Conservation (phyloP, 2,797 vertebrate species). For the Mormyrus proboscirostris region DNA sequence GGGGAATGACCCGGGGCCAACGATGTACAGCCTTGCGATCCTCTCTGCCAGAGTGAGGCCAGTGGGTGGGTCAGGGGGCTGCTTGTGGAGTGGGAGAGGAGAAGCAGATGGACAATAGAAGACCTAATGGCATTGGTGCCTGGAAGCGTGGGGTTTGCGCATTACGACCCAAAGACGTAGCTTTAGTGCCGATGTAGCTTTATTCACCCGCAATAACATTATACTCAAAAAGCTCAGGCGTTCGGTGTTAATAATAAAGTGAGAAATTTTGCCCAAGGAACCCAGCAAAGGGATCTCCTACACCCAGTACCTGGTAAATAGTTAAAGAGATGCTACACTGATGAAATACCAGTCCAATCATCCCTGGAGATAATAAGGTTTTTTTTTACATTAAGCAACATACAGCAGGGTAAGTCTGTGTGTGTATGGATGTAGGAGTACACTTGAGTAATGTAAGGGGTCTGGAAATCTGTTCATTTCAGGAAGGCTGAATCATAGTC, state of each 20-base stretch:
- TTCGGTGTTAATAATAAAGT: background rate
- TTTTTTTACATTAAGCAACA: background rate
- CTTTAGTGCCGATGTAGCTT: background rate
- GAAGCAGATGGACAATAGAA: background rate
- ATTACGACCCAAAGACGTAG: background rate
- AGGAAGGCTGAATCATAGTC: background rate
- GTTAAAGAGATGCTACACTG: background rate
- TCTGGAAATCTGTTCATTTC: background rate
- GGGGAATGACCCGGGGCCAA: constrained; percentile 35
- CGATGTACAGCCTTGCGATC: background rate
- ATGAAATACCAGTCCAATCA: background rate
- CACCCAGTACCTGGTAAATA: background rate
- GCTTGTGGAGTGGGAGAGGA: background rate
- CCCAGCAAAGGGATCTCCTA: background rate
- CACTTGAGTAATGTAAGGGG: background rate
- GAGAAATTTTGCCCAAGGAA: background rate
- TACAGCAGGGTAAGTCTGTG: background rate
- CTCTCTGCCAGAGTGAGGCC: background rate
- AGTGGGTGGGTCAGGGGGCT: background rate
- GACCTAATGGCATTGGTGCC: background rate
- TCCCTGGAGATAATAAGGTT: background rate
- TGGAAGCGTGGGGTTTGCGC: background rate
- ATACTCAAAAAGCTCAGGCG: background rate
- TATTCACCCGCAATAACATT: background rate
- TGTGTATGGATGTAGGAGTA: background rate